Percentiles rank a stretch among this genome's conserved stretches.
phyloP scores from a whole-genome alignment of 2,888 invertebrate genomes.

The Galeopsomyia nigrocyanea region DNA sequence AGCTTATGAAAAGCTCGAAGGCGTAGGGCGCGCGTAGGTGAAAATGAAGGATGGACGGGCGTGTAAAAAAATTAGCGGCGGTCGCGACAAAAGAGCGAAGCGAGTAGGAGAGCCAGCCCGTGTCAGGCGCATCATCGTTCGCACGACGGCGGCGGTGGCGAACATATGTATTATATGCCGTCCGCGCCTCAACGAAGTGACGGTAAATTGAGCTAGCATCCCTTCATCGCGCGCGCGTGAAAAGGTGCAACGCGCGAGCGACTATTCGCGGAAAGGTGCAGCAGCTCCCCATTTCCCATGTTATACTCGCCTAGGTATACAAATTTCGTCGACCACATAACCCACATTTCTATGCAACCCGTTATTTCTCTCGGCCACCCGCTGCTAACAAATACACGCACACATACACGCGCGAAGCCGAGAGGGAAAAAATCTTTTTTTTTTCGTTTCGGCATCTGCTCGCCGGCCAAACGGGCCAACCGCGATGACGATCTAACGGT shows the following conservation, averaged over 20 bases:
- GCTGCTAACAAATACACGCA: not conserved
- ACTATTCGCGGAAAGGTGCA: not conserved
- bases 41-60: constrained; percentile 15
- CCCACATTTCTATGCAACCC: constrained; percentile 68
- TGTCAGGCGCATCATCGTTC: not conserved
- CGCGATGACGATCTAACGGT: constrained; percentile 40
- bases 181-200: constrained; percentile 24
- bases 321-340: constrained; percentile 65
- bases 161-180: constrained; percentile 24
- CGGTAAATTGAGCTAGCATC: constrained; percentile 24
- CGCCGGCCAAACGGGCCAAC: constrained; percentile 32
- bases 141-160: not conserved
- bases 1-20: constrained; percentile 12
- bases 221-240: no score
- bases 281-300: constrained; percentile 58
- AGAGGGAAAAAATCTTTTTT: no score
- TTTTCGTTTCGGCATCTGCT: constrained; percentile 55
- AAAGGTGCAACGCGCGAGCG: no score
- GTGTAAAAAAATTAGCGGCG: constrained; percentile 38
- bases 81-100: not conserved
- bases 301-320: constrained; percentile 54
- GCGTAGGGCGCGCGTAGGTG: not conserved
- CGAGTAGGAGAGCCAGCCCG: not conserved
- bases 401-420: no score
- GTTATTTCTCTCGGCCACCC: constrained; percentile 60